phyloP scores from a whole-genome alignment of 2,113 vertebrate genomes.

The Pholis gunnellus region DNA sequence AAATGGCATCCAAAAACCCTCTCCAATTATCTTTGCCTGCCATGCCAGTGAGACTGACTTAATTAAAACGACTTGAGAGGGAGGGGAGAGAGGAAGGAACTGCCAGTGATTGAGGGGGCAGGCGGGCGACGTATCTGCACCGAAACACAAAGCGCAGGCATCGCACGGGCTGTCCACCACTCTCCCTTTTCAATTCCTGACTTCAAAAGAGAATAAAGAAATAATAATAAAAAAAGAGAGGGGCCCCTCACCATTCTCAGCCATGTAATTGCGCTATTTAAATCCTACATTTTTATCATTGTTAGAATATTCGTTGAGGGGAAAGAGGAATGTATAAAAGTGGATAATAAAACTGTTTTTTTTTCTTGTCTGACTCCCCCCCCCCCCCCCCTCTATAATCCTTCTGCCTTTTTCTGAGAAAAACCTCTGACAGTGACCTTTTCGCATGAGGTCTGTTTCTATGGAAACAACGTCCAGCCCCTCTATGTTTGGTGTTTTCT shows the following conservation, averaged over 20 bases:
- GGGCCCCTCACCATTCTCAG: slow-evolving; percentile 74
- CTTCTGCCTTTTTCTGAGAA: slow-evolving; percentile 78
- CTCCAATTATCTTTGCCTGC: slow-evolving; percentile 89
- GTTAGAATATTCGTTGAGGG: slow-evolving; percentile 71
- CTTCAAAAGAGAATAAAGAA: slow-evolving; percentile 86
- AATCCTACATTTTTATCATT: slow-evolving; percentile 79
- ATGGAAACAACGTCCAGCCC: slow-evolving; percentile 81
- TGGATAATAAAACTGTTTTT: slow-evolving; percentile 75
- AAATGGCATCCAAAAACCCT: slow-evolving; percentile 88
- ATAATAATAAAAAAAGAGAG: slow-evolving; percentile 82
- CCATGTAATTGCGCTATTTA: slow-evolving; percentile 84
- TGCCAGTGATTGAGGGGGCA: slow-evolving; percentile 84
- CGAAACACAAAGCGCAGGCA: slow-evolving; percentile 84
- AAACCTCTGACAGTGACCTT: slow-evolving; percentile 86
- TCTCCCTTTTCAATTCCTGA: slow-evolving; percentile 85
- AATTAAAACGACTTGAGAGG: slow-evolving; percentile 89
- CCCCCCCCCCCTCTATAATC: slow-evolving; percentile 73
- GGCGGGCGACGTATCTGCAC: slow-evolving; percentile 84
- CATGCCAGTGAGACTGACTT: slow-evolving; percentile 88
- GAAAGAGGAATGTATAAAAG: slow-evolving; percentile 63
- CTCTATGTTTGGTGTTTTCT: slow-evolving; percentile 66
- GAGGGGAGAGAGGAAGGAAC: slow-evolving; percentile 74
- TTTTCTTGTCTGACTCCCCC: slow-evolving; percentile 67
- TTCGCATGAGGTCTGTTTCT: slow-evolving; percentile 85
- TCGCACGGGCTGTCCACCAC: slow-evolving; percentile 75